Evolutionary conservation across 2,888 invertebrate genomes (phyloP).

Genomic region (Perithous albicinctus): DNA sequence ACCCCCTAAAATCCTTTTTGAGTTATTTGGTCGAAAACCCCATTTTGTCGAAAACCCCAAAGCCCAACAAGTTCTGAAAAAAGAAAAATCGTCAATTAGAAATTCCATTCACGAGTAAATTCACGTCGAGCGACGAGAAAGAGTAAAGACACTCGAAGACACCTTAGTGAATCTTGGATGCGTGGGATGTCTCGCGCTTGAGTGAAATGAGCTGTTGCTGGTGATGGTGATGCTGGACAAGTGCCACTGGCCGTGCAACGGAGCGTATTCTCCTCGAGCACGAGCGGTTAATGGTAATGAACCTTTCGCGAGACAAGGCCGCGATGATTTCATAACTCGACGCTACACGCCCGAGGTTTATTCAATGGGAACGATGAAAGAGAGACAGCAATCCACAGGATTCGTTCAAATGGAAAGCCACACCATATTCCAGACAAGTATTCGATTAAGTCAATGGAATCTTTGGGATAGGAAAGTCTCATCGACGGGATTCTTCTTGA

Average conservation of each 20-base stretch:
- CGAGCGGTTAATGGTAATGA: conserved; percentile 83
- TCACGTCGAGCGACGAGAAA: conserved; percentile 11
- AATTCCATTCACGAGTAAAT: conserved; percentile 34
- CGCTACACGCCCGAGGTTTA: conserved; percentile 13
- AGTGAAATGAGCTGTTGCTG: neutral
- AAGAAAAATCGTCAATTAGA: neutral
- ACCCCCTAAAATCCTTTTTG: no score
- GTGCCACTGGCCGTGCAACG: conserved; percentile 16
- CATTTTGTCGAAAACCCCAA: no score
- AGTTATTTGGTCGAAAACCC: no score
- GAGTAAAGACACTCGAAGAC: neutral
- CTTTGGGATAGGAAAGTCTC: neutral
- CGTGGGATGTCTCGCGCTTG: neutral
- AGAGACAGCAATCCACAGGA: neutral
- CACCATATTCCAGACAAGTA: neutral
- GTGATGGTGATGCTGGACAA: neutral
- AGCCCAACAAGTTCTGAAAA: no score
- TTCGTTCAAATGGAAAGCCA: neutral
- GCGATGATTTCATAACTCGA: conserved; percentile 81
- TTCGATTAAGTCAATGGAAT: neutral
- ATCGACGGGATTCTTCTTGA: conserved; percentile 21
- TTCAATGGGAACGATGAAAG: conserved; percentile 36
- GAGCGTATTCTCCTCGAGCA: conserved; percentile 14
- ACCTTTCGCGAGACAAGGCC: conserved; percentile 83
- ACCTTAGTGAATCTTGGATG: conserved; percentile 3